phyloP scores from a whole-genome alignment of 2,888 invertebrate genomes.

The Cataglyphis rosenhaueri region DNA sequence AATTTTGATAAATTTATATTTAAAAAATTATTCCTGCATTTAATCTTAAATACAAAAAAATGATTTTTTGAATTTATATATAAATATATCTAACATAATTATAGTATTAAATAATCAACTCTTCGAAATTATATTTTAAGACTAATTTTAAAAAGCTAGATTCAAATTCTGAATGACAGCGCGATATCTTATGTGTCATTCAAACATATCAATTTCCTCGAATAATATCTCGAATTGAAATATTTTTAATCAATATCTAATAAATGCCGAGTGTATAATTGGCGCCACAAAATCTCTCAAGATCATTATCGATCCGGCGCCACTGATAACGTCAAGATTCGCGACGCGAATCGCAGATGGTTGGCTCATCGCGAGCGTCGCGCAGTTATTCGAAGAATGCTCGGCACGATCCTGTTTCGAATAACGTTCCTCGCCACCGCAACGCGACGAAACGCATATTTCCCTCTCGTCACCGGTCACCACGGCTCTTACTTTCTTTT shows the following conservation, averaged over 20 bases:
- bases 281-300: background rate
- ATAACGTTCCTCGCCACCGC: background rate
- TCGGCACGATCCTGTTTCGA: conserved; percentile 1
- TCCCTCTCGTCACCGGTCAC: conserved; percentile 8
- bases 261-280: background rate
- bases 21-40: background rate
- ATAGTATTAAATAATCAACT: background rate
- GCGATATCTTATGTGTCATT: background rate
- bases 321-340: background rate
- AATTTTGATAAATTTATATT: conserved; percentile 12
- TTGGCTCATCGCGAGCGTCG: background rate
- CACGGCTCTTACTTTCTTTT: conserved; percentile 25
- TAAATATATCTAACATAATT: background rate
- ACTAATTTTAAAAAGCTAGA: background rate
- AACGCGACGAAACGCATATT: conserved; percentile 63
- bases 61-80: background rate
- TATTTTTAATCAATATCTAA: background rate
- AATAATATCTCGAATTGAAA: background rate
- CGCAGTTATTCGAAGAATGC: background rate
- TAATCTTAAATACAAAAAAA: background rate
- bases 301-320: conserved; percentile 22
- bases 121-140: background rate
- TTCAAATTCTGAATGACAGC: background rate
- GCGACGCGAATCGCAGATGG: conserved; percentile 4
- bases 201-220: conserved; percentile 6